Evolutionary conservation across 2,113 vertebrate genomes (phyloP).

Genomic region (Daubentonia madagascariensis): DNA sequence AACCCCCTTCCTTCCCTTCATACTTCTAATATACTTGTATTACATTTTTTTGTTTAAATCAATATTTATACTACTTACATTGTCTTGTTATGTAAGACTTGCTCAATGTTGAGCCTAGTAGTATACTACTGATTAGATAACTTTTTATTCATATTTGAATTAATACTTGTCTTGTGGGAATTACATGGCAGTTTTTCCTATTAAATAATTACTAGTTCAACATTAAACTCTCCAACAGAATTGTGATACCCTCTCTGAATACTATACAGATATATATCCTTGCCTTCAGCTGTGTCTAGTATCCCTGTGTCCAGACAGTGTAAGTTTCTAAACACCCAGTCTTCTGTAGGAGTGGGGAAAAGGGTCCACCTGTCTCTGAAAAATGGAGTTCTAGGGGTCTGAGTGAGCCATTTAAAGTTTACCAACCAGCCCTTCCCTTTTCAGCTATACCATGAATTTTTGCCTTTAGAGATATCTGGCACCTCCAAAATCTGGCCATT

Average conservation of each 20-base stretch:
- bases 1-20: background rate
- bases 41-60: background rate
- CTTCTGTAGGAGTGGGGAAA: background rate
- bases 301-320: background rate
- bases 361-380: background rate
- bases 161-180: background rate
- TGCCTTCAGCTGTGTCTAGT: background rate
- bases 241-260: background rate
- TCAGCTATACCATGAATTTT: background rate
- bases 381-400: background rate
- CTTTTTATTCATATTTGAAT: background rate
- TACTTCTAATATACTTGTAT: background rate
- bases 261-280: too few relatives aligned
- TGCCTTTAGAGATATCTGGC: background rate
- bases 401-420: background rate
- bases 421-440: background rate
- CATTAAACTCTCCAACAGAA: background rate
- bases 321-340: background rate
- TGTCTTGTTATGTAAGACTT: background rate
- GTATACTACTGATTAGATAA: background rate
- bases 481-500: background rate
- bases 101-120: background rate
- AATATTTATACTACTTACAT: background rate
- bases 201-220: background rate
- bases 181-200: background rate